Evolutionary conservation across 53 echinoderm and acorn worm genomes (phyloP).

Genomic region (Holothuria leucospilota): DNA sequence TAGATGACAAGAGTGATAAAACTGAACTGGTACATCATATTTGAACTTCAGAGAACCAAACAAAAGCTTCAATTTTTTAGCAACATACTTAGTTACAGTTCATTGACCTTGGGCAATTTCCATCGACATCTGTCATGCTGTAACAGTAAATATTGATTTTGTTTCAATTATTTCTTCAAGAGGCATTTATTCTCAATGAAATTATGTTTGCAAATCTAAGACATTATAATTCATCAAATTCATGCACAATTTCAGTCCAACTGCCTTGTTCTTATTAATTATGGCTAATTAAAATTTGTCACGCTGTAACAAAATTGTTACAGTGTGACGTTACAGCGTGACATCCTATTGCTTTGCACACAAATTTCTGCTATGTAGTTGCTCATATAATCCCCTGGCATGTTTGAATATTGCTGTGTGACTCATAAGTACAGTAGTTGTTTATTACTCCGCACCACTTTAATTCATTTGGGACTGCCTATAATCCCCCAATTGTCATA

Average conservation of each 20-base stretch:
- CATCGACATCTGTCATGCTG: no score
- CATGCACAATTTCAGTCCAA: background rate
- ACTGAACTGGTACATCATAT: no score
- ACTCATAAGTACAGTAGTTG: background rate
- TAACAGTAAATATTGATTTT: constrained; percentile 5
- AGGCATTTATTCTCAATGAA: constrained; percentile 8
- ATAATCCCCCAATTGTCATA: background rate
- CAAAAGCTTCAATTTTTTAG: no score
- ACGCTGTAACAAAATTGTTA: constrained; percentile 28
- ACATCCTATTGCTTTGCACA: constrained; percentile 16
- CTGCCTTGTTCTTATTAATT: constrained; percentile 15
- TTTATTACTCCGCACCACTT: background rate
- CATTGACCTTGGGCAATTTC: no score
- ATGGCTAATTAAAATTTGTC: constrained; percentile 25
- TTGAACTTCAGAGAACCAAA: no score
- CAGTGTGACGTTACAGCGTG: constrained; percentile 21
- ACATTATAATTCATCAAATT: no score
- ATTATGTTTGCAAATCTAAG: no score
- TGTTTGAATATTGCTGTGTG: constrained; percentile 23
- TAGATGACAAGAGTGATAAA: no score
- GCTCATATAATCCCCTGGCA: background rate
- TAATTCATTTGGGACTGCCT: background rate
- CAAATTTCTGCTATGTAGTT: constrained; percentile 23
- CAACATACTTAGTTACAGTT: no score
- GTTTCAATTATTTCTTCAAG: constrained; percentile 18